Evolutionary conservation across 2,113 vertebrate genomes (phyloP).

Genomic region (Pipa parva): DNA sequence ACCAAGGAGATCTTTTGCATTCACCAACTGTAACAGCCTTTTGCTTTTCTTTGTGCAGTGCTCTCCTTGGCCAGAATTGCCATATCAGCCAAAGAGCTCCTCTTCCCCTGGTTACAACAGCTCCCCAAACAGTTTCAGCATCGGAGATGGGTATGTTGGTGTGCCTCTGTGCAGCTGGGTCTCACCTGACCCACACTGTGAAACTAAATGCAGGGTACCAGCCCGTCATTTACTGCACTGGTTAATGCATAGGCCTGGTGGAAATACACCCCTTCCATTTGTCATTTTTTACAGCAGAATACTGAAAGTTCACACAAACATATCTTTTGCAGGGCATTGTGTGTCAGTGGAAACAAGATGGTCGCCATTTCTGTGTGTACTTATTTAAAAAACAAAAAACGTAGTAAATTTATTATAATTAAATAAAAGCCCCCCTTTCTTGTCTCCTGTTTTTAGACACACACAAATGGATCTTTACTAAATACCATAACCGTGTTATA

Average conservation of each 20-base stretch:
- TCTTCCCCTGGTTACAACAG: conserved; percentile 81
- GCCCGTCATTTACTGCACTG: not conserved
- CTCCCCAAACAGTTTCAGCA: conserved; percentile 74
- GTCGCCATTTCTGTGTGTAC: too few species aligned
- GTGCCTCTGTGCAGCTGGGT: not conserved
- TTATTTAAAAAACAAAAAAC: too few species aligned
- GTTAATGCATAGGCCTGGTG: not conserved
- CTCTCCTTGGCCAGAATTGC: conserved; percentile 83
- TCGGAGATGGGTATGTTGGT: conserved; percentile 73
- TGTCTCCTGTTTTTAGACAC: too few species aligned
- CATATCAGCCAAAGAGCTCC: conserved; percentile 72
- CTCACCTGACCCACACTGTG: not conserved
- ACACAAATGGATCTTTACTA: too few species aligned
- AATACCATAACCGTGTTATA: too few species aligned
- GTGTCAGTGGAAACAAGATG: too few species aligned
- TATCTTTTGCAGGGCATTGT: too few species aligned
- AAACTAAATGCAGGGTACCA: not conserved
- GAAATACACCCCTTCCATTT: not conserved
- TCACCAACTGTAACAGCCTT: not conserved
- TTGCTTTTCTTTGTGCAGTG: conserved; percentile 66
- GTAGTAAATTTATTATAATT: too few species aligned
- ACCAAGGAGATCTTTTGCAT: not conserved
- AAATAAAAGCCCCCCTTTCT: too few species aligned
- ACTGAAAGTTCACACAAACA: too few species aligned
- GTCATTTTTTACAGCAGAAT: too few species aligned